A percentile compares a stretch with the other conserved stretches of the same genome.
phyloP scores from a whole-genome alignment of 2,797 vertebrate species.

The Champsocephalus gunnari region DNA sequence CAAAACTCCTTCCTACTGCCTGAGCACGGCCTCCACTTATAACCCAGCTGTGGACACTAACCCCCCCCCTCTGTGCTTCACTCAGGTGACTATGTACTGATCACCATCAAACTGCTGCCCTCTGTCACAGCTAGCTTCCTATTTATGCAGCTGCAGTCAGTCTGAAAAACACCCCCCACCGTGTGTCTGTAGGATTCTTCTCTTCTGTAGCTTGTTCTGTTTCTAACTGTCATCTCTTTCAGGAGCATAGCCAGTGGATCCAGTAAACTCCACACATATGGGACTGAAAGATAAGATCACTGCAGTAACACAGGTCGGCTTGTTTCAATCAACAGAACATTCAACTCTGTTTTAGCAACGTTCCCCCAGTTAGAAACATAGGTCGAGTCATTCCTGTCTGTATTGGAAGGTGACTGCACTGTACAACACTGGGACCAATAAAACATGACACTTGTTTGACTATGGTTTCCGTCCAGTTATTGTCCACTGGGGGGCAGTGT shows the following conservation, averaged over 20 bases:
- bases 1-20: neutral
- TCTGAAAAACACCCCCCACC: constrained; percentile 28
- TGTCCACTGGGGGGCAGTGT: constrained; percentile 64
- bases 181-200: constrained; percentile 2
- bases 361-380: constrained; percentile 22
- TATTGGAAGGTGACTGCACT: constrained; percentile 28
- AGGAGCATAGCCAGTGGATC: neutral
- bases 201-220: neutral
- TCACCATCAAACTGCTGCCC: constrained; percentile 41
- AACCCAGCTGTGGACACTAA: constrained; percentile 25
- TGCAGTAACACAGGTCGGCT: neutral
- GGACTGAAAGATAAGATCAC: neutral
- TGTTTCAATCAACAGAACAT: neutral
- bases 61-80: constrained; percentile 33
- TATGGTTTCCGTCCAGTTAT: neutral
- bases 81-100: constrained; percentile 61
- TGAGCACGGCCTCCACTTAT: constrained; percentile 10
- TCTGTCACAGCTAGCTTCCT: constrained; percentile 20
- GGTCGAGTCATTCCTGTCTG: constrained; percentile 26
- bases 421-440: constrained; percentile 50
- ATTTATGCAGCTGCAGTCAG: constrained; percentile 60
- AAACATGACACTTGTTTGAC: constrained; percentile 21
- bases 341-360: neutral
- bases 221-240: neutral
- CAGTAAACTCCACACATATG: neutral